phyloP scores from a whole-genome alignment of 2,888 invertebrate genomes.

The Philopedon plagiatum region DNA sequence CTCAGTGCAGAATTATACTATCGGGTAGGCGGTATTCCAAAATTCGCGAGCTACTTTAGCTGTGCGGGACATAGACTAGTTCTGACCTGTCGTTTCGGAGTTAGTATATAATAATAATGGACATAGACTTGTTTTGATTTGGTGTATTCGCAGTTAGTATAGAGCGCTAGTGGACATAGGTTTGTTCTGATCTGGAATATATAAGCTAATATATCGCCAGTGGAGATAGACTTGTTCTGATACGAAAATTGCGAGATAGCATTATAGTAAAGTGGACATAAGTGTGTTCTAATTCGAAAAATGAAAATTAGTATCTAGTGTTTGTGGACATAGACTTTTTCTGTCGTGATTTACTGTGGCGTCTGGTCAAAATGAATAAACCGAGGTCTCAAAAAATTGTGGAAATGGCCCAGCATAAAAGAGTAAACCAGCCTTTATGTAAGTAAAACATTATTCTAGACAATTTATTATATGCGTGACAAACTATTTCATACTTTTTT shows the following conservation, averaged over 20 bases:
- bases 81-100: conserved; percentile 19
- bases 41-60: conserved; percentile 11
- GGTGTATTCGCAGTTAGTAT: background rate
- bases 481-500: too few relatives aligned
- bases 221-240: conserved; percentile 21
- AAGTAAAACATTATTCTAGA: too few relatives aligned
- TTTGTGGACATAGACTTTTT: too few relatives aligned
- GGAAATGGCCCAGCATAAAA: too few relatives aligned
- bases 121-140: conserved; percentile 11
- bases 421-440: too few relatives aligned
- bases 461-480: too few relatives aligned
- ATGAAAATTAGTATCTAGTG: background rate
- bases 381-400: too few relatives aligned
- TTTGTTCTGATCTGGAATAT: background rate
- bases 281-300: background rate
- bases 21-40: conserved; percentile 11
- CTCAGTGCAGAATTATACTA: background rate
- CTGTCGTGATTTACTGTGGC: too few relatives aligned
- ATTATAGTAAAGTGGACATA: conserved; percentile 5
- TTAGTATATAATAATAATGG: conserved; percentile 8
- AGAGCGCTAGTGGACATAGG: background rate
- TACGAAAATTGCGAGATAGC: background rate
- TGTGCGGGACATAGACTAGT: conserved; percentile 3
- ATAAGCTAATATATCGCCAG: background rate
- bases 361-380: too few relatives aligned